These are phyloP conservation scores for Sebastes fasciatus DNA, from an alignment of 2,113 vertebrate genomes.

Conservation along the genomic window DNA sequence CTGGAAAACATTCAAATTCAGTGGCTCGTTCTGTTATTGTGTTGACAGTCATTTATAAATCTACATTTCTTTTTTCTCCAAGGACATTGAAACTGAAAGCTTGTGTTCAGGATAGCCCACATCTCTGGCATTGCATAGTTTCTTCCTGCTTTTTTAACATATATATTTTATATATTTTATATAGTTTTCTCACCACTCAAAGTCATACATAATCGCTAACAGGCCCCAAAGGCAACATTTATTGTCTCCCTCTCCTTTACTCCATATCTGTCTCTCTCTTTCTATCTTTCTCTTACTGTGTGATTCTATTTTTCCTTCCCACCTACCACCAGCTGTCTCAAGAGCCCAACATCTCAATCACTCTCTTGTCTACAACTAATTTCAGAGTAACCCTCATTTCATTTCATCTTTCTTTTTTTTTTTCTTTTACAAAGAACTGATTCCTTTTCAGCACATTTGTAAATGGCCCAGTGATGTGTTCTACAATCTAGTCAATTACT, in stretches of 20 bases:
- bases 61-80: slow-evolving; percentile 48
- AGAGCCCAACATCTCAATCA: slow-evolving; percentile 90
- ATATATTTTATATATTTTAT: slow-evolving; percentile 24
- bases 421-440: slow-evolving; percentile 84
- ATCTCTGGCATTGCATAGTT: slow-evolving; percentile 11
- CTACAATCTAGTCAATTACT: slow-evolving; percentile 99
- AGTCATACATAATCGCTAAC: slow-evolving; percentile 41
- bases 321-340: slow-evolving; percentile 80
- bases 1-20: slow-evolving; percentile 54
- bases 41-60: slow-evolving; percentile 48
- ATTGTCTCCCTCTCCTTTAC: slow-evolving; percentile 27
- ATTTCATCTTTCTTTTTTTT: slow-evolving; percentile 66
- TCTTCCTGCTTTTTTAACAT: slow-evolving; percentile 17
- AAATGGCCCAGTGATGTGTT: slow-evolving; percentile 96
- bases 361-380: slow-evolving; percentile 90
- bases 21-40: slow-evolving; percentile 34
- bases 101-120: slow-evolving; percentile 23
- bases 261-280: slow-evolving; percentile 20
- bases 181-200: slow-evolving; percentile 42
- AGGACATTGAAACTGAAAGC: slow-evolving; percentile 34
- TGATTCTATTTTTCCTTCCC: slow-evolving; percentile 69
- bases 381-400: slow-evolving; percentile 93
- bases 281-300: slow-evolving; percentile 24
- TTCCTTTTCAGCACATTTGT: slow-evolving; percentile 97
- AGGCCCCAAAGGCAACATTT: slow-evolving; percentile 44